Conservation (phyloP, 2,888 invertebrate genomes). For the Lochmaea crataegi region DNA sequence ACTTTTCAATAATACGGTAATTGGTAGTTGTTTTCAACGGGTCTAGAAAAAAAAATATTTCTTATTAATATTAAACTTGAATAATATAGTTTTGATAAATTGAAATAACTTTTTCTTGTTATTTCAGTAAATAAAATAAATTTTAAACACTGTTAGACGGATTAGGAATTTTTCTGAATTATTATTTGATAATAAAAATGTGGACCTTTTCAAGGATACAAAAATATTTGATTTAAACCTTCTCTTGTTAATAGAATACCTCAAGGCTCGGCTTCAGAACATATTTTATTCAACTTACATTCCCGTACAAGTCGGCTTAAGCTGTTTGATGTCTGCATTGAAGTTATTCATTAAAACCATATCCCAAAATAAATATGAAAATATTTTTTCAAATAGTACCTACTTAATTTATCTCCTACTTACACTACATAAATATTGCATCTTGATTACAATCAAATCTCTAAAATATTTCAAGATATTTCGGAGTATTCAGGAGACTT, state of each 20-base stretch:
- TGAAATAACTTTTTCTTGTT: too few species aligned
- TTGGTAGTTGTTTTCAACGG: neutral
- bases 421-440: slow-evolving; percentile 22
- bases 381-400: neutral
- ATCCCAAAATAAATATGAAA: neutral
- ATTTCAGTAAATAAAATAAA: too few species aligned
- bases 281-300: too few species aligned
- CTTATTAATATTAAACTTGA: too few species aligned
- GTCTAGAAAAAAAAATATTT: too few species aligned
- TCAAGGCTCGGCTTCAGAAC: neutral
- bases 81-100: too few species aligned
- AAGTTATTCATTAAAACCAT: neutral
- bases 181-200: too few species aligned
- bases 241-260: neutral
- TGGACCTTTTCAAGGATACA: neutral
- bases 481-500: too few species aligned
- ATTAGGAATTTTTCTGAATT: too few species aligned
- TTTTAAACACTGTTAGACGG: too few species aligned
- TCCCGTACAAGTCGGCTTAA: neutral
- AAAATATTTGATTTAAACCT: neutral
- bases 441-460: too few species aligned
- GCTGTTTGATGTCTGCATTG: neutral
- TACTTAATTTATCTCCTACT: neutral
- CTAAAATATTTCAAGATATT: too few species aligned
- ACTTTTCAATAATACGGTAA: slow-evolving; percentile 1